These are phyloP conservation scores for Thecocarcelia acutangulata DNA, from an alignment of 2,888 invertebrate species.

Conservation along the genomic window DNA sequence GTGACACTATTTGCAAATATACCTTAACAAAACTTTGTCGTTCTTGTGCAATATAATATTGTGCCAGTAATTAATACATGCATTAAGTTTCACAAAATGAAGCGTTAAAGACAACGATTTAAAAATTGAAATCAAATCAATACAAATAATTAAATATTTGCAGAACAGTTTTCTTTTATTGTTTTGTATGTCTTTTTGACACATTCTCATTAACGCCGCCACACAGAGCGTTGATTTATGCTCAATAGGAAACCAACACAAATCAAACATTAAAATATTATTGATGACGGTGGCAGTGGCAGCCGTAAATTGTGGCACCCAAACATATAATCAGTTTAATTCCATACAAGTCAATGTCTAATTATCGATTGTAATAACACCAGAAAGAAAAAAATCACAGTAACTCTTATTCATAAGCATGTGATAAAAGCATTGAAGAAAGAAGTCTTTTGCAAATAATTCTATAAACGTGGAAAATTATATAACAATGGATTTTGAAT, in stretches of 20 bases:
- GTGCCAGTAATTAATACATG: slow-evolving; percentile 28
- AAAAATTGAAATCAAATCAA: slow-evolving; percentile 41
- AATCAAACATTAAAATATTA: slow-evolving; percentile 30
- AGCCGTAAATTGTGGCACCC: slow-evolving; percentile 38
- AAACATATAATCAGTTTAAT: slow-evolving; percentile 15
- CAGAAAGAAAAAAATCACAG: no score
- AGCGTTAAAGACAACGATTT: slow-evolving; percentile 4
- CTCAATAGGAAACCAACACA: slow-evolving; percentile 74
- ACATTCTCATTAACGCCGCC: slow-evolving; percentile 70
- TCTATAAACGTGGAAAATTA: no score
- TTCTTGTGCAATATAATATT: not conserved
- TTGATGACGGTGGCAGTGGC: slow-evolving; percentile 6
- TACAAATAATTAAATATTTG: slow-evolving; percentile 30
- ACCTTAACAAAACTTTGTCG: no score
- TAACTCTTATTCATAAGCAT: no score
- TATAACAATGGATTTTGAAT: no score
- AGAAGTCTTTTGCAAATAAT: no score
- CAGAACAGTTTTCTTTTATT: slow-evolving; percentile 19
- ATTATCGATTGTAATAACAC: no score
- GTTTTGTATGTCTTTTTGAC: slow-evolving; percentile 22
- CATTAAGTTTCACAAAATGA: slow-evolving; percentile 9
- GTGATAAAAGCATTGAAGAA: no score
- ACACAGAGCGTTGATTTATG: slow-evolving; percentile 79
- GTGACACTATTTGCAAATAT: no score
- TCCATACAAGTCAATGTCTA: slow-evolving; percentile 31